Evolutionary conservation across 2,113 vertebrate genomes (phyloP), one percentile per base, ranked within the genome.

Genomic region (Heptranchias perlo): DNA sequence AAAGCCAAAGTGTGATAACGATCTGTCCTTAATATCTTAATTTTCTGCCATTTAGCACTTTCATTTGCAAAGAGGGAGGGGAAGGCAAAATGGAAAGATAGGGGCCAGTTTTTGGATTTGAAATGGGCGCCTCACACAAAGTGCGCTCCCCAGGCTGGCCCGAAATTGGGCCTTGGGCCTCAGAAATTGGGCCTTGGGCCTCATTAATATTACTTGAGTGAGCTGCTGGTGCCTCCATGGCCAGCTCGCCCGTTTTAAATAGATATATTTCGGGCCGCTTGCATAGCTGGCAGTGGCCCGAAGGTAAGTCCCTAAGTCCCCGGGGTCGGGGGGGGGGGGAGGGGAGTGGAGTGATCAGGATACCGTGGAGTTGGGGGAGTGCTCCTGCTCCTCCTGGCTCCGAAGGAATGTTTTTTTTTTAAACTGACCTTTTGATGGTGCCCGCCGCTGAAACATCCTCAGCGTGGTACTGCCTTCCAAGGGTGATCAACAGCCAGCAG

Each of bases 1-100:
- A 94, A 64, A 54, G 1, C 31, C 31, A 16, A 91, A n/a, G 25
- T 58, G 49, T 58, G 28, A 31, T 61, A 35, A 2, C 21, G 64
- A 64, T 94, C 35, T 7, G 14, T 94, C 35, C 16, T 39, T 39
- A 23, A 93, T 61, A 93, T n/a, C 58, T 62, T 92, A 62, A 64
- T 64, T 93, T 64, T 64, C 91, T 44, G n/a, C 64, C n/a, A 62
- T 64, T 64, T 94, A 94, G 58, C 61, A 64, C 87, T 91, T 58
- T 10, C 31, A 10, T 91, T 91, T 91, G 31, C 11, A 35, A 31
- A 4, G 44, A 52, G 6, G 52, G 86, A 54, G 86, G 21, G 25
- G 86, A 54, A 35, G 35, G 52, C 49, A 58, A 91, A 58, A 61
- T 35, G 52, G 49, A 54, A n/a, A 58, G 52, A 21, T 86, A 86